phyloP scores from a whole-genome alignment of 2,888 invertebrate species.

The Formica aserva region DNA sequence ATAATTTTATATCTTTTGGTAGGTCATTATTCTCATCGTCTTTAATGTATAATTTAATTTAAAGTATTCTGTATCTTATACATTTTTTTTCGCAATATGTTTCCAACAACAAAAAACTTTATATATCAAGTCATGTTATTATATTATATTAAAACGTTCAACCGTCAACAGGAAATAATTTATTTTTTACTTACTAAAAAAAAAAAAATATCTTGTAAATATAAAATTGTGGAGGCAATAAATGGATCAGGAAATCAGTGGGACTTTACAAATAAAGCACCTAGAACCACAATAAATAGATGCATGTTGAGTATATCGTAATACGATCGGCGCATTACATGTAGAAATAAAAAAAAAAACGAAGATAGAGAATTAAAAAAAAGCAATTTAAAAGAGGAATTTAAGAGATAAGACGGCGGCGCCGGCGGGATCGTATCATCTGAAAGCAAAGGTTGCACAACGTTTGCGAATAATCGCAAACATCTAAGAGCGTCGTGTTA shows the following conservation, averaged over 20 bases:
- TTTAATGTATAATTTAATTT: background rate
- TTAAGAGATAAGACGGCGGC: background rate
- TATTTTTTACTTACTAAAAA: background rate
- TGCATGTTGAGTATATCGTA: background rate
- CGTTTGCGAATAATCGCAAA: slow-evolving; percentile 8
- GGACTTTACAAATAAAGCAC: background rate
- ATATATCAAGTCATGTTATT: background rate
- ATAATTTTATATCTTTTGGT: background rate
- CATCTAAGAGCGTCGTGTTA: background rate
- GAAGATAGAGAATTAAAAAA: background rate
- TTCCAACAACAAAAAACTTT: background rate
- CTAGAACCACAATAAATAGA: background rate
- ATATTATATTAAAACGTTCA: background rate
- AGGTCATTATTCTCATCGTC: background rate
- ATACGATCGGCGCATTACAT: background rate
- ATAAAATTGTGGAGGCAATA: background rate
- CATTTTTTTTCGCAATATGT: background rate
- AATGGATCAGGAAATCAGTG: background rate
- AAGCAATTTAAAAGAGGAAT: background rate
- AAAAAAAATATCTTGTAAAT: background rate
- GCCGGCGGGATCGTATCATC: background rate
- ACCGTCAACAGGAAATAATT: background rate
- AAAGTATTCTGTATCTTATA: background rate
- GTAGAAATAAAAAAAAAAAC: slow-evolving; percentile 18
- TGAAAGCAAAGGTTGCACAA: slow-evolving; percentile 18